These are phyloP conservation scores for Morone chrysops DNA, from an alignment of 2,113 vertebrate species.

Conservation along the genomic window DNA sequence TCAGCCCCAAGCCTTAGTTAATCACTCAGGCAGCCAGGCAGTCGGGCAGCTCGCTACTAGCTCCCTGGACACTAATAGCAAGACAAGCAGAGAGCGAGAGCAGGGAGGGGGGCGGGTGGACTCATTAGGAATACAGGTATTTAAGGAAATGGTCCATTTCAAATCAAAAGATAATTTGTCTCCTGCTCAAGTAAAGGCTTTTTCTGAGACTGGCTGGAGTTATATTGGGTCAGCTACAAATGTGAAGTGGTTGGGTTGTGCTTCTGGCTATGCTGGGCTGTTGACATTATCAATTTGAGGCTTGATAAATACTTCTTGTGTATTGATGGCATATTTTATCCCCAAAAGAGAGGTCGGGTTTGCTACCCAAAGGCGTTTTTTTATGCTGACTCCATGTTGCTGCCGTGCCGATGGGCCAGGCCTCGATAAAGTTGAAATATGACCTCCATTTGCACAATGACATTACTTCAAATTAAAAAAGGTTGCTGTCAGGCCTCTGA, in stretches of 20 bases:
- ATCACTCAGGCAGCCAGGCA: conserved; percentile 85
- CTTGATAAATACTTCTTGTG: conserved; percentile 77
- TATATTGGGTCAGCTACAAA: conserved; percentile 50
- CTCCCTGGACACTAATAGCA: conserved; percentile 83
- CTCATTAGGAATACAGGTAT: conserved; percentile 87
- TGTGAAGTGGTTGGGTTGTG: conserved; percentile 35
- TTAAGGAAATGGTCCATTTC: conserved; percentile 87
- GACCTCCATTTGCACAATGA: conserved; percentile 74
- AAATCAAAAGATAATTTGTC: conserved; percentile 86
- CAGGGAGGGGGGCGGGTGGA: conserved; percentile 54
- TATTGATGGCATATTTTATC: conserved; percentile 70
- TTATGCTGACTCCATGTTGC: conserved; percentile 74
- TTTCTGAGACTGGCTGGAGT: conserved; percentile 53
- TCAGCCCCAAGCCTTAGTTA: conserved; percentile 86
- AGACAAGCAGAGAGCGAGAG: conserved; percentile 75
- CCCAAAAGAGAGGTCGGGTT: conserved; percentile 65
- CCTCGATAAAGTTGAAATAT: conserved; percentile 80
- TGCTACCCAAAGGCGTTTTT: conserved; percentile 61
- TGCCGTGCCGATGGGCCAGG: conserved; percentile 43
- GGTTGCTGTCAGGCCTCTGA: conserved; percentile 63
- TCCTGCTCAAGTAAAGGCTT: conserved; percentile 58
- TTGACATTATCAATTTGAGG: conserved; percentile 81
- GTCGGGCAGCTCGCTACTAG: conserved; percentile 65
- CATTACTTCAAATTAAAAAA: conserved; percentile 69
- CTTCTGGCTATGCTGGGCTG: conserved; percentile 48